Evolutionary conservation across 2,888 invertebrate genomes (phyloP).

Genomic region (Caenorhabditis imperialis): DNA sequence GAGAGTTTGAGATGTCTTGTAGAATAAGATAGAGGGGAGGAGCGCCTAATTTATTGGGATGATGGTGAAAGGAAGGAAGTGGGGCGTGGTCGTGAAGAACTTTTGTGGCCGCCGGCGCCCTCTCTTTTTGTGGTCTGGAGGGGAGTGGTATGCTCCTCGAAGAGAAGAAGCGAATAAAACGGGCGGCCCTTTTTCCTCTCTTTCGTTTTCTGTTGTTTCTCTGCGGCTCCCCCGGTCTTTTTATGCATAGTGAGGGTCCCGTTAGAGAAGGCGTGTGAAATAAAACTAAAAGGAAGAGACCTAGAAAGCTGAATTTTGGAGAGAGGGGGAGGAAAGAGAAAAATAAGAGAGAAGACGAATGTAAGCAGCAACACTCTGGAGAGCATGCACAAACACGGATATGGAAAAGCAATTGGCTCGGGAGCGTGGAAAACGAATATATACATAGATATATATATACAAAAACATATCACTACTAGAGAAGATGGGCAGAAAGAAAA

Average conservation of each 20-base stretch:
- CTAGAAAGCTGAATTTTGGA: neutral
- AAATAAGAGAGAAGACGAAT: slow-evolving; percentile 20
- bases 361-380: slow-evolving; percentile 41
- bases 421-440: slow-evolving; percentile 1
- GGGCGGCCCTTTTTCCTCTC: neutral
- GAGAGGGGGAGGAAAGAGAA: slow-evolving; percentile 4
- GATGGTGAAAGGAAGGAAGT: slow-evolving; percentile 4
- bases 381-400: slow-evolving; percentile 35
- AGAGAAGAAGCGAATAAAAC: slow-evolving; percentile 25
- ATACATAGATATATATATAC: slow-evolving; percentile 10
- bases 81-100: slow-evolving; percentile 19
- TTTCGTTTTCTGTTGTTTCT: slow-evolving; percentile 6
- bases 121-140: slow-evolving; percentile 6
- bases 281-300: slow-evolving; percentile 11
- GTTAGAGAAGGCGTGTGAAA: slow-evolving; percentile 26
- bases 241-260: slow-evolving; percentile 4
- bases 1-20: too few relatives aligned
- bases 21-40: neutral
- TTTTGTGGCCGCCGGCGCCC: slow-evolving; percentile 24
- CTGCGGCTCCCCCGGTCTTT: neutral
- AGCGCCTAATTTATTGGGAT: slow-evolving; percentile 30
- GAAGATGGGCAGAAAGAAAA: neutral
- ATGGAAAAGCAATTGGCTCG: slow-evolving; percentile 38
- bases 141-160: slow-evolving; percentile 12
- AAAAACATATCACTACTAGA: slow-evolving; percentile 11